Base-by-base conservation (phyloP, 1,140 invertebrate species). In the Acromyrmex charruanus region DNA sequence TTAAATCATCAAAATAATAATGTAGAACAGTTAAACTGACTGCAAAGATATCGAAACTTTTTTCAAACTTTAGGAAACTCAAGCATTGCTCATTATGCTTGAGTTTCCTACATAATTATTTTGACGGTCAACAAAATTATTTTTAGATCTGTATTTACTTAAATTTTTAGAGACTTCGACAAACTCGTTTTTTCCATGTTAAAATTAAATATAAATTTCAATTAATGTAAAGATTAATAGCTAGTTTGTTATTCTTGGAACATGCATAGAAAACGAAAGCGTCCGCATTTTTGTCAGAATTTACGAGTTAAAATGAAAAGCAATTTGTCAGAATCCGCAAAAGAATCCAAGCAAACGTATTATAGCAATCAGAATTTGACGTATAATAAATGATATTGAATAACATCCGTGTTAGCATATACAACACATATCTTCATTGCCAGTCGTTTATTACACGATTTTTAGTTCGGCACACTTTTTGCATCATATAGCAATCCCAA, bases 401-500 rank as follows among this genome's bases (percentile, higher is more conserved):
- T 28, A 21, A 71, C n/a, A 53, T 80, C 51, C 44, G 63, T 49
- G n/a, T 28, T 49, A 39, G 68, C 66, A 10, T 58, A 10, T 35
- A 68, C 49, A 44, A 25, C 28, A 69, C 21, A 16, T 44, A 44
- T 49, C 49, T 18, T 16, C 53, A 16, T 71, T 82, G 39, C 55
- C 65, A 44, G 55, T 39, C 44, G 28, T 44, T 71, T 39, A 18
- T 44, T 35, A 51, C 28, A 25, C 28, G 44, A 55, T 58, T 16
- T 18, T 71, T n/a, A 71, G 25, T 81, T 18, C 77, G n/a, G 1
- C 65, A 68, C 65, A 69, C 31, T 66, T 68, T 80, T 68, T 68
- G 28, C 77, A 77, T 21, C 16, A 44, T 14, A 14, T 25, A 68
- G 31, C 9, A 31, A 51, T 61, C 6, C 31, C 31, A 18, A 28